Evolutionary conservation across 2,888 invertebrate genomes (phyloP).

Genomic region (Leptopilina drosophilae): DNA sequence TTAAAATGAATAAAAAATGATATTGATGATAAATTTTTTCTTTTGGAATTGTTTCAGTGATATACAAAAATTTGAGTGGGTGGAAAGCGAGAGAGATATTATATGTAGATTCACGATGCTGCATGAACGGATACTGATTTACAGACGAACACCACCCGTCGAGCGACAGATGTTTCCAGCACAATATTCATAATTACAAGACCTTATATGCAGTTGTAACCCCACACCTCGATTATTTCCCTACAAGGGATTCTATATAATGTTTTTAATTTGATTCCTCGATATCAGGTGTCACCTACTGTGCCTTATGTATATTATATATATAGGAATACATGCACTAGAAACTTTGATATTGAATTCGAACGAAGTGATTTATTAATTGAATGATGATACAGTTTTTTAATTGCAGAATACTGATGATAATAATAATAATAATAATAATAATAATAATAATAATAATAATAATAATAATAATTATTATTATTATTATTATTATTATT

Average conservation of each 20-base stretch:
- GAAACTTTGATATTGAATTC: not conserved
- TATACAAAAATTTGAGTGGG: conserved; percentile 14
- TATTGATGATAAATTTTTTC: not conserved
- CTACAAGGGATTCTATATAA: conserved; percentile 34
- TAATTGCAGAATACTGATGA: not conserved
- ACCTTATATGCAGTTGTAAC: conserved; percentile 40
- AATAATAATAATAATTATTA: not conserved
- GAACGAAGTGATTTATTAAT: not conserved
- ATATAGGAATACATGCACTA: not conserved
- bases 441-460: too few relatives aligned
- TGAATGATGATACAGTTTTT: not conserved
- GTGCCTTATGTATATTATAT: not conserved
- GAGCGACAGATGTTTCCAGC: conserved; percentile 44
- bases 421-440: not conserved
- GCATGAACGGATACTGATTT: conserved; percentile 24
- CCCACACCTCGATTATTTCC: conserved; percentile 38
- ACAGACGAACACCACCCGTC: conserved; percentile 33
- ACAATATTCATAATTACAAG: conserved; percentile 42
- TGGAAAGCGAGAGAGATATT: not conserved
- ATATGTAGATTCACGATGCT: conserved; percentile 28
- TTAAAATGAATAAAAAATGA: not conserved
- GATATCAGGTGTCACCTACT: conserved; percentile 34
- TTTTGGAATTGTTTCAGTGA: not conserved
- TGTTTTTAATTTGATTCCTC: conserved; percentile 36
- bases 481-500: too few relatives aligned